These are phyloP conservation scores for Athalia rosae DNA, from an alignment of 2,888 invertebrate species.

Conservation along the genomic window DNA sequence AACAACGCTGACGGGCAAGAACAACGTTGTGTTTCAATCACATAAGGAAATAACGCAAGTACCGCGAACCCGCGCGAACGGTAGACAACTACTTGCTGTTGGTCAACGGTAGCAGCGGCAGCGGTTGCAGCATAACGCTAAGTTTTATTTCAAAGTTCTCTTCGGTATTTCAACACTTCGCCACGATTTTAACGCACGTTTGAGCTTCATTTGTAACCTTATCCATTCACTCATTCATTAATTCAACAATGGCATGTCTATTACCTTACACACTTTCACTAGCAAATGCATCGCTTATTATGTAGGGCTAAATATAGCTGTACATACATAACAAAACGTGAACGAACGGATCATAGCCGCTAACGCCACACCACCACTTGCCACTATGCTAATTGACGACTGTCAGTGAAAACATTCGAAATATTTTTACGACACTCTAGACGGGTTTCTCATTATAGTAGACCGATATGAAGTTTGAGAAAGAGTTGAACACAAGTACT, in stretches of 20 bases:
- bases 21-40: no score
- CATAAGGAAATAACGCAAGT: background rate
- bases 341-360: conserved; percentile 13
- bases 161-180: no score
- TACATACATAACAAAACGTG: background rate
- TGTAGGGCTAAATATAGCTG: conserved; percentile 12
- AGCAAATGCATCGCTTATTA: background rate
- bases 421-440: background rate
- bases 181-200: no score
- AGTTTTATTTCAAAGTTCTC: no score
- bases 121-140: no score
- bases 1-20: background rate
- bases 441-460: background rate
- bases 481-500: no score
- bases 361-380: conserved; percentile 8
- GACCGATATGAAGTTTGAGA: no score
- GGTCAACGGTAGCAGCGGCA: background rate
- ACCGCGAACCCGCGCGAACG: background rate
- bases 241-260: background rate
- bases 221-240: background rate
- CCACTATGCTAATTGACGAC: conserved; percentile 39
- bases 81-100: background rate
- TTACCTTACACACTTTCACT: background rate
- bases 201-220: no score
- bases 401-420: conserved; percentile 13